Evolutionary conservation across 2,797 vertebrate species (phyloP).

Genomic region (Lagocephalus sceleratus): DNA sequence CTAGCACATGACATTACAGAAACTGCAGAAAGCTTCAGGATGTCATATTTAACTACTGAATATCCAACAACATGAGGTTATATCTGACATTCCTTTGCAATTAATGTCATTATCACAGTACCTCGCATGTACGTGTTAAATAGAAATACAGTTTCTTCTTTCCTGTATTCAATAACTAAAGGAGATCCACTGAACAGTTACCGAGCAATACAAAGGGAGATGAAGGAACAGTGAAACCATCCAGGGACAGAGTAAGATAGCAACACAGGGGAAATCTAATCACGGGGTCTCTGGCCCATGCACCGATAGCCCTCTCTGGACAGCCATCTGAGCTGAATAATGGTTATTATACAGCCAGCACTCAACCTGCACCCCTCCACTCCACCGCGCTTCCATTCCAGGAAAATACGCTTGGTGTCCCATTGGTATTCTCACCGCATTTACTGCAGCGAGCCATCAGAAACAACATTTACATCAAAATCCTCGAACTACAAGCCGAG

Average conservation of each 20-base stretch:
- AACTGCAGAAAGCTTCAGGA: too few relatives aligned
- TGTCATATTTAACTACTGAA: too few relatives aligned
- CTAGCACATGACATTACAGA: too few relatives aligned
- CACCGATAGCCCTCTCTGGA: conserved; percentile 60
- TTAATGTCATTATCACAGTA: too few relatives aligned
- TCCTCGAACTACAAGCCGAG: conserved; percentile 39
- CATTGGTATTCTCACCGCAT: conserved; percentile 62
- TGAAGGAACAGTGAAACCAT: conserved; percentile 34
- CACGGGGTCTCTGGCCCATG: conserved; percentile 57
- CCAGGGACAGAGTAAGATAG: conserved; percentile 58
- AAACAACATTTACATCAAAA: conserved; percentile 63
- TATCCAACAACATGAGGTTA: too few relatives aligned
- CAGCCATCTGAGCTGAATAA: conserved; percentile 74
- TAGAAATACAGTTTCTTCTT: background rate
- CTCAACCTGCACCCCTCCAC: conserved; percentile 53
- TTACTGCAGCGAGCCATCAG: conserved; percentile 41
- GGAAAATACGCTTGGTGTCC: conserved; percentile 39
- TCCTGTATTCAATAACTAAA: conserved; percentile 10
- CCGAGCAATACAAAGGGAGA: conserved; percentile 40
- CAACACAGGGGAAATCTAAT: conserved; percentile 68
- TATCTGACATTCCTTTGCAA: too few relatives aligned
- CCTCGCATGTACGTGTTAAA: too few relatives aligned
- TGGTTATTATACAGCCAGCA: conserved; percentile 69
- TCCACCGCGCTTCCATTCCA: conserved; percentile 32
- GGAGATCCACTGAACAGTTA: conserved; percentile 25